Evolutionary conservation across 1,140 invertebrate genomes (phyloP), one percentile per base, ranked within the genome.

Genomic region (Linepithema humile): DNA sequence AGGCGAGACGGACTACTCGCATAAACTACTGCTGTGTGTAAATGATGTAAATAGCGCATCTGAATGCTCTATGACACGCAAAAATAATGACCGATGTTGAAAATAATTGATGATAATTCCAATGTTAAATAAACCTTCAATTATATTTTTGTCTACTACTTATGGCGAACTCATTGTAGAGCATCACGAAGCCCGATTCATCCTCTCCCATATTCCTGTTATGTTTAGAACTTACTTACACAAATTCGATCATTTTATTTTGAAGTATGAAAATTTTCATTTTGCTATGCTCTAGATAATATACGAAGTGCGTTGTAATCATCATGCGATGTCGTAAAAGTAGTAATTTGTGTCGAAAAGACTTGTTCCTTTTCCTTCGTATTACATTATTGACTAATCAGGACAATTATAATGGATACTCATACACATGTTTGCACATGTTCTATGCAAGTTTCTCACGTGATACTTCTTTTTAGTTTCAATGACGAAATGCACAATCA

Each of bases 41-140:
- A 90, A 90, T 85, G 74, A 90, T 93, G 92, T 94, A 94, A 93
- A 94, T 94, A 94, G 85, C 60, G 83, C 88, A 85, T 86, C 69
- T 77, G 60, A 88, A 82, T 75, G 55, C 45, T 84, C 74, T 84
- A 88, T 35, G 50, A 83, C 50, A 43, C 48, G 20, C 32, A 53
- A 60, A 26, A 20, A 50, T 77, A 53, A 75, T 77, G 23, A 77
- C 62, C n/a, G 40, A 78, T 73, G 55, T 29, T 55, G 32, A 84
- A 38, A 35, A 60, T 50, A 12, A 23, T 83, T 85, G 55, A 20
- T 73, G 55, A 45, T 50, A 55, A 83, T 82, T 40, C 45, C 83
- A 83, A 73, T 89, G 77, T 84, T 50, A 87, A 90, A 90, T 90
- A 90, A 90, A 89, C 10, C 43, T 62, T 78, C 26, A 59, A 89